Base-by-base conservation (phyloP, 2,888 invertebrate species). In the Folsomia manolachei region DNA sequence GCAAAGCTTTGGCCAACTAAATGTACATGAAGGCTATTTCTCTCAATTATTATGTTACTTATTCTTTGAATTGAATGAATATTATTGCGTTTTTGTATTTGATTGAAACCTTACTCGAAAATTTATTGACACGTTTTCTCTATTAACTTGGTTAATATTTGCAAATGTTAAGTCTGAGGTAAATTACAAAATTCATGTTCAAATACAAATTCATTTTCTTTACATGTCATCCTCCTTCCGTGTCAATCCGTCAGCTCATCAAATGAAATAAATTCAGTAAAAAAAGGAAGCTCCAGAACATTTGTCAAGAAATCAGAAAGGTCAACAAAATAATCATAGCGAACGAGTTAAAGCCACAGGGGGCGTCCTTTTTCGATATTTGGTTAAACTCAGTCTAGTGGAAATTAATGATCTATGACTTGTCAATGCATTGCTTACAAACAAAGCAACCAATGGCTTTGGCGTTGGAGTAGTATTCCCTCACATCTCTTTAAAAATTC, bases 381-480 rank as follows among this genome's bases (percentile, higher is more conserved):
- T 51, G 51, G 51, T 9, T 51, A 51, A 51, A 56, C 56, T n/a
- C n/a, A 21, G 23, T 51, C n/a, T 4, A 19, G 39, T 66, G 39
- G 9, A 66, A 52, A 23, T 66, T 66, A 39, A 66, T 66, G 65
- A 66, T 66, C 52, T 66, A 66, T 66, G 65, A 66, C 39, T 21
- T 66, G 65, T 66, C 65, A 66, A 66, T 66, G 21, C 11, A 14
- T 39, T 39, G 39, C 39, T 39, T 39, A 4, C 14, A 39, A 39
- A 39, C 14, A 39, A 9, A 39, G n/a, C n/a, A n/a, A n/a, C n/a
- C n/a, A n/a, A n/a, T n/a, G n/a, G n/a, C n/a, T n/a, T n/a, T n/a
- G n/a, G n/a, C n/a, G n/a, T n/a, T n/a, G n/a, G n/a, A n/a, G n/a
- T n/a, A n/a, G n/a, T n/a, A n/a, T n/a, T n/a, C n/a, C n/a, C 14